These are phyloP conservation scores for Cheumatopsyche charites DNA, from an alignment of 1,140 invertebrate genomes.

Conservation along the genomic window DNA sequence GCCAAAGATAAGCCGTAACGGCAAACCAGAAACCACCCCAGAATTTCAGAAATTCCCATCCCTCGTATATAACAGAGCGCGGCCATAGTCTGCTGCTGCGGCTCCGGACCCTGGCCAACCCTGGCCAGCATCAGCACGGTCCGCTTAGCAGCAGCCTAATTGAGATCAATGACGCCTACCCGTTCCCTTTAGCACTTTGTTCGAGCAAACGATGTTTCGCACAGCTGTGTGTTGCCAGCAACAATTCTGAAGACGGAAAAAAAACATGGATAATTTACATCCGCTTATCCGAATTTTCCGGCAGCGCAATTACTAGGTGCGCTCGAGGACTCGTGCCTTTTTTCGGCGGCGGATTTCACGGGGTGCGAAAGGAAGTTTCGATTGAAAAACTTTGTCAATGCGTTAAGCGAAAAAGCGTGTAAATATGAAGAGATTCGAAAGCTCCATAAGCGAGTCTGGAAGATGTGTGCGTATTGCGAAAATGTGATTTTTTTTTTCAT, in stretches of 20 bases:
- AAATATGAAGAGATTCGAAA: conserved; percentile 33
- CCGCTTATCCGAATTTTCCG: background rate
- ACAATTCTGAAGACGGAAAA: background rate
- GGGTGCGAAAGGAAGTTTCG: conserved; percentile 36
- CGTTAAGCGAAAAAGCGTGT: conserved; percentile 37
- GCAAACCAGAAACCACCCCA: background rate
- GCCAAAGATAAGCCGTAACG: conserved; percentile 21
- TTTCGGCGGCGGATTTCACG: background rate
- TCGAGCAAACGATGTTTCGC: conserved; percentile 42
- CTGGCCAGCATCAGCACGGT: background rate
- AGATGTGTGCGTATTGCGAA: background rate
- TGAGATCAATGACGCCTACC: conserved; percentile 46
- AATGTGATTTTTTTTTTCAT: background rate
- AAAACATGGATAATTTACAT: conserved; percentile 16
- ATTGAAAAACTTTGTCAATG: conserved; percentile 44
- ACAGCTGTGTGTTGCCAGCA: conserved; percentile 33
- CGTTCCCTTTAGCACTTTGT: conserved; percentile 38
- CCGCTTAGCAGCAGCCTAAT: conserved; percentile 34
- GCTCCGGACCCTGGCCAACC: background rate
- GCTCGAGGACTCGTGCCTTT: background rate
- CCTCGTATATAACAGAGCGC: background rate
- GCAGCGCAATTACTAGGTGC: background rate
- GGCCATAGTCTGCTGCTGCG: background rate
- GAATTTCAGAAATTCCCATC: background rate
- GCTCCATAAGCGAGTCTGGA: conserved; percentile 14